Conservation (phyloP, 2,888 invertebrate species). For the Fissipunctia ypsillon region DNA sequence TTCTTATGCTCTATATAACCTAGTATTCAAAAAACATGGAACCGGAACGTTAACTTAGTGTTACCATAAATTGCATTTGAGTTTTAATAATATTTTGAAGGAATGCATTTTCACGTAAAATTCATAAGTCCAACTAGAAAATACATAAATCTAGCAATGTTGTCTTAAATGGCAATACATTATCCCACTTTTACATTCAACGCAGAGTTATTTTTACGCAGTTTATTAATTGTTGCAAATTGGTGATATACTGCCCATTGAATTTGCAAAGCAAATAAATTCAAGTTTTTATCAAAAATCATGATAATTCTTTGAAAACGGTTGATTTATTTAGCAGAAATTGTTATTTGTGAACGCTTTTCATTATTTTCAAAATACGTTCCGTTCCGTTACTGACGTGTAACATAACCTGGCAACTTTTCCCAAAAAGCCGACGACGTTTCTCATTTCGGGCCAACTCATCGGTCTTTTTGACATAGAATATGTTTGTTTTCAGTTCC, state of each 20-base stretch:
- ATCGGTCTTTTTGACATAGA: conserved; percentile 86
- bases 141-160: not conserved
- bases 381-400: conserved; percentile 64
- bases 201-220: not conserved
- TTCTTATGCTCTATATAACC: not conserved
- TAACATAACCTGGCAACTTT: conserved; percentile 69
- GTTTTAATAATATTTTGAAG: not conserved
- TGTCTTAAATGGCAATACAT: not conserved
- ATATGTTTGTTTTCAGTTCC: conserved; percentile 85
- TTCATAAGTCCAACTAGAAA: not conserved
- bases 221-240: too few species aligned
- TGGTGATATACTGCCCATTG: not conserved
- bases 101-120: not conserved
- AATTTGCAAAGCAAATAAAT: not conserved
- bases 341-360: not conserved
- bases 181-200: not conserved
- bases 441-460: conserved; percentile 88
- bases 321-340: not conserved
- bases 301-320: fast-evolving
- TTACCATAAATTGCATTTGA: not conserved
- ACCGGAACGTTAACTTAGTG: conserved; percentile 27
- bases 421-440: conserved; percentile 78
- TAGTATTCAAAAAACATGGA: fast-evolving
- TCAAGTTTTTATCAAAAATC: fast-evolving
- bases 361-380: not conserved